These are phyloP conservation scores for Drosophila nigromelanica DNA, from an alignment of 1,140 invertebrate genomes.

Conservation along the genomic window DNA sequence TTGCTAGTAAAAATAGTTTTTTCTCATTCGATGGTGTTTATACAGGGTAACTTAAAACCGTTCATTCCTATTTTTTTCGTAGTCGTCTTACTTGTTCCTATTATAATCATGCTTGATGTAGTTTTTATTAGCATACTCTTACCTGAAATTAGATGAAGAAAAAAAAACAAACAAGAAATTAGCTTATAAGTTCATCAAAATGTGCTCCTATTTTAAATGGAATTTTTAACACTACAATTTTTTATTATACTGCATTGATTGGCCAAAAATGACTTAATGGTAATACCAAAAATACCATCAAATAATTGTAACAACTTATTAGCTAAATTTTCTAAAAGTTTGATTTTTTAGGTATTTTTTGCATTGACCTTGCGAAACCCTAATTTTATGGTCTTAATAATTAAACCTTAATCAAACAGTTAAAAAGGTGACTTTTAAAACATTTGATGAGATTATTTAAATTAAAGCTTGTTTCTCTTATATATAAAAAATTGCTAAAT, in stretches of 20 bases:
- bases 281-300: neutral
- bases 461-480: slow-evolving; percentile 46
- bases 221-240: neutral
- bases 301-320: slow-evolving; percentile 2
- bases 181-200: slow-evolving; percentile 15
- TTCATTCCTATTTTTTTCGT: neutral
- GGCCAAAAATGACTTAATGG: neutral
- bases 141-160: slow-evolving; percentile 30
- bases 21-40: too few relatives aligned
- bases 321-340: neutral
- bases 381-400: slow-evolving; percentile 3
- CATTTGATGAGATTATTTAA: slow-evolving; percentile 31
- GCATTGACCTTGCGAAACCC: slow-evolving; percentile 14
- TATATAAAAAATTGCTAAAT: slow-evolving; percentile 8
- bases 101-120: neutral
- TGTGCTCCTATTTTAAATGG: slow-evolving; percentile 12
- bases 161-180: slow-evolving; percentile 17
- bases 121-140: slow-evolving; percentile 13
- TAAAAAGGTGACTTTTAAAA: slow-evolving; percentile 23
- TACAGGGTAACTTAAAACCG: slow-evolving; percentile 3
- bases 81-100: slow-evolving; percentile 15
- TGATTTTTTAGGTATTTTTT: neutral
- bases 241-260: slow-evolving; percentile 3
- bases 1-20: too few relatives aligned
- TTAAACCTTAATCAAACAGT: slow-evolving; percentile 12